Base-by-base conservation (phyloP, 2,888 invertebrate species). In the Perdita meconis region DNA sequence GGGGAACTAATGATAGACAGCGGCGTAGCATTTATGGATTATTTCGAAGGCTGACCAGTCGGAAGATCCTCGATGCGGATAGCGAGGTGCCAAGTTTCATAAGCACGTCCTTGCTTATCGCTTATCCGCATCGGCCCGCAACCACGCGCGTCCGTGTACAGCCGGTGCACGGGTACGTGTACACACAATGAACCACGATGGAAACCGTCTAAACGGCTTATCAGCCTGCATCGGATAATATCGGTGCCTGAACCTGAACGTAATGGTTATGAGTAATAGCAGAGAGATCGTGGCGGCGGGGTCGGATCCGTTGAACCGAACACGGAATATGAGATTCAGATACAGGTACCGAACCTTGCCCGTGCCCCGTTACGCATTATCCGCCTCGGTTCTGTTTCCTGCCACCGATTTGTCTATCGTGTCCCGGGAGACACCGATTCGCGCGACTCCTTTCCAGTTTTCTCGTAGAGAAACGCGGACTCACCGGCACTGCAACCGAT, bases 211-310 rank as follows among this genome's bases (percentile, higher is more conserved):
- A 86, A 85, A 86, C 85, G 80, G 80, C 86, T 85, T 85, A 86
- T 85, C 86, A 65, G 63, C 34, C 76, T 69, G 68, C 78, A 85
- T 86, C 86, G 86, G 81, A 86, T 85, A 85, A 86, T 86, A 85
- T 85, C 83, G 77, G 77, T 81, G 72, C 73, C 76, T 67, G 78
- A 76, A 79, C 80, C 79, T 74, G 78, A 83, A 85, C 75, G 82
- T 82, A 86, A 86, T 86, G 85, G 79, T 85, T 86, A 85, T 85
- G 87, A 89, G 85, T 85, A 87, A 89, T 88, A 87, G 85, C 78
- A 13, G 73, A 66, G 78, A 87, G 89, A 89, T 89, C 86, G 89
- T 84, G 89, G 86, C 84, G 75, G 80, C 71, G 79, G 77, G 87
- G 89, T 88, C 85, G 88, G 73, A 81, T 75, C 79, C 78, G 81